Evolutionary conservation across 2,797 vertebrate species (phyloP).

Genomic region (Galaxias olidus): DNA sequence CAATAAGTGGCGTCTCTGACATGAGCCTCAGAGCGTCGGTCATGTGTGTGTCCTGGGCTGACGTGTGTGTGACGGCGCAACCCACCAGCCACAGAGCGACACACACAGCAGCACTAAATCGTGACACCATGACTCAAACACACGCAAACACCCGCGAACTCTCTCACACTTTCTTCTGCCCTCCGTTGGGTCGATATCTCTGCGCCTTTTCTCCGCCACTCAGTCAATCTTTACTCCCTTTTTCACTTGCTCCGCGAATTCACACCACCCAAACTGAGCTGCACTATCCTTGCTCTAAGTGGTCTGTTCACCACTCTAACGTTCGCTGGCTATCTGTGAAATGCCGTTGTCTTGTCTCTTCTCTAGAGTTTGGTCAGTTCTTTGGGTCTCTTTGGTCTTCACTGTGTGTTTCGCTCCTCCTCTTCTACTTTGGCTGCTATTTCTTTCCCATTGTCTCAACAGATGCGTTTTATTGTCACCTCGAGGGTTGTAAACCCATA

Average conservation of each 20-base stretch:
- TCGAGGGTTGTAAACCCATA: not conserved
- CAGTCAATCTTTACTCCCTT: too few species aligned
- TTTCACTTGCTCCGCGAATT: too few species aligned
- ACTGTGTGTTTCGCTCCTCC: conserved; percentile 37
- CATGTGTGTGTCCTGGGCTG: conserved; percentile 42
- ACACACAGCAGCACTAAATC: conserved; percentile 4
- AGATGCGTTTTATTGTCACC: not conserved
- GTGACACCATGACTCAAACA: conserved; percentile 39
- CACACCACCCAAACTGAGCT: too few species aligned
- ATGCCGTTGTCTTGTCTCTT: not conserved
- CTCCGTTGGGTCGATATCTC: not conserved
- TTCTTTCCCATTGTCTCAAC: conserved; percentile 37
- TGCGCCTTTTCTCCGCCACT: too few species aligned
- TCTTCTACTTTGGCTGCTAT: conserved; percentile 7
- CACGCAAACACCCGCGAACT: too few species aligned
- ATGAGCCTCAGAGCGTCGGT: conserved; percentile 68
- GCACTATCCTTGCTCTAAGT: too few species aligned
- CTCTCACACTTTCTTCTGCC: not conserved
- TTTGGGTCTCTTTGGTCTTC: not conserved
- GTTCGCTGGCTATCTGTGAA: too few species aligned
- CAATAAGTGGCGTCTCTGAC: conserved; percentile 75
- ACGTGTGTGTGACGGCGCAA: conserved; percentile 18
- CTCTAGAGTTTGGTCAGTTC: not conserved
- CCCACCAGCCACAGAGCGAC: conserved; percentile 44
- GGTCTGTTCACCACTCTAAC: too few species aligned